These are phyloP conservation scores for Peromyscus melanophrys DNA, from an alignment of 2,797 vertebrate genomes.

Conservation along the genomic window DNA sequence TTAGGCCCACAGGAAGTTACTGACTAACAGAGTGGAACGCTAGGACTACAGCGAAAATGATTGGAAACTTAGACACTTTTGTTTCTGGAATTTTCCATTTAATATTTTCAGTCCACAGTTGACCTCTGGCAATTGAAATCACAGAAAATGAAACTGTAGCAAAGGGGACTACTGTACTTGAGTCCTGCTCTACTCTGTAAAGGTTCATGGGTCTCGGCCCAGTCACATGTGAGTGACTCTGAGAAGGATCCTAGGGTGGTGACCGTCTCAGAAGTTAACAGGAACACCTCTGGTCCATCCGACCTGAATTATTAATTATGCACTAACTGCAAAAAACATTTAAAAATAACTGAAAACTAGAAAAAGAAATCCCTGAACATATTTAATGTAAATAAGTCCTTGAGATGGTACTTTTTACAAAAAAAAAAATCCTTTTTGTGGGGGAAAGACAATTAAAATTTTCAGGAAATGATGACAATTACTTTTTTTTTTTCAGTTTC, in stretches of 20 bases:
- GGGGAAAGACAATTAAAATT: background rate
- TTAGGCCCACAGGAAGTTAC: background rate
- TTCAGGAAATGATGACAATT: conserved; percentile 56
- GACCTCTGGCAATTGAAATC: background rate
- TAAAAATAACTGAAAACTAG: conserved; percentile 76
- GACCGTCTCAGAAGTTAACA: conserved; percentile 69
- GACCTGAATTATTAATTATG: conserved; percentile 73
- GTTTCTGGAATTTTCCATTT: conserved; percentile 42
- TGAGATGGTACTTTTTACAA: conserved; percentile 81
- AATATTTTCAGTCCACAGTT: conserved; percentile 14
- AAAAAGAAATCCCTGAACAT: conserved; percentile 77
- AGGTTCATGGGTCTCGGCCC: background rate
- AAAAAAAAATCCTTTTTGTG: background rate
- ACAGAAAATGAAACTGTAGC: background rate
- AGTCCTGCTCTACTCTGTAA: background rate
- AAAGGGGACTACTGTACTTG: background rate
- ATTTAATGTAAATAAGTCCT: conserved; percentile 83
- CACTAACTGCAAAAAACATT: conserved; percentile 67
- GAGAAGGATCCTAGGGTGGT: conserved; percentile 43
- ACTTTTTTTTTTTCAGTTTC: conserved; percentile 75
- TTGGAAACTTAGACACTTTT: background rate
- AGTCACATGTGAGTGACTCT: background rate
- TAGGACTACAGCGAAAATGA: background rate
- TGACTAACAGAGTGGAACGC: background rate
- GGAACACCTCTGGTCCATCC: conserved; percentile 37